phyloP scores from a whole-genome alignment of 2,797 vertebrate species.

The Coluber constrictor region DNA sequence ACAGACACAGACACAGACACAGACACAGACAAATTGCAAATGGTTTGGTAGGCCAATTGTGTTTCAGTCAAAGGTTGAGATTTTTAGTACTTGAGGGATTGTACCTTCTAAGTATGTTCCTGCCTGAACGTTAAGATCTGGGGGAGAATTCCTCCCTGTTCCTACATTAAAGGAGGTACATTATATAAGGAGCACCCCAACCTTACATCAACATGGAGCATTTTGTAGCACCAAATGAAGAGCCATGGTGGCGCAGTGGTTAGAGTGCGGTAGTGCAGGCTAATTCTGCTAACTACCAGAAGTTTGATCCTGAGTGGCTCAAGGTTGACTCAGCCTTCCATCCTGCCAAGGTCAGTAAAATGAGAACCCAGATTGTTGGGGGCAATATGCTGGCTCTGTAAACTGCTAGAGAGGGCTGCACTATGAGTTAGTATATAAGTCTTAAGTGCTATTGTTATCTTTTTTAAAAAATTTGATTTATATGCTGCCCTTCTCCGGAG shows the following conservation, averaged over 20 bases:
- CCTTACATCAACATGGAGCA: not conserved
- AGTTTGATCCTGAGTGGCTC: not conserved
- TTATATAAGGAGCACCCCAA: not conserved
- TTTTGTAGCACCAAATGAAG: not conserved
- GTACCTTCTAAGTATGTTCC: not conserved
- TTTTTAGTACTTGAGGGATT: not conserved
- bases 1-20: too few relatives aligned
- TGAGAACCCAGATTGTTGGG: not conserved
- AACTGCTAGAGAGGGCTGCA: not conserved
- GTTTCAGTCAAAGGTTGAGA: not conserved
- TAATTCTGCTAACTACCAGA: not conserved
- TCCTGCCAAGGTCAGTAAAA: not conserved
- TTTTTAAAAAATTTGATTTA: too few relatives aligned
- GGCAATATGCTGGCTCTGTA: not conserved
- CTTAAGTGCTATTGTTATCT: not conserved
- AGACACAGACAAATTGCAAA: not conserved
- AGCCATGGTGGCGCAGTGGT: not conserved
- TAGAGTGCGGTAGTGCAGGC: not conserved
- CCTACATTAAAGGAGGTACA: not conserved
- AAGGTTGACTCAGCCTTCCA: not conserved
- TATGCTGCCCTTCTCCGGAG: too few relatives aligned
- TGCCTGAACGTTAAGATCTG: not conserved
- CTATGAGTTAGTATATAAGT: not conserved
- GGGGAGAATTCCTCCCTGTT: not conserved
- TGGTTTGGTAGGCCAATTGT: not conserved